A percentile compares a stretch with the other conserved stretches of the same genome.
Evolutionary conservation across 2,888 invertebrate species (phyloP).

Genomic region (Zhengitettix transpicula): DNA sequence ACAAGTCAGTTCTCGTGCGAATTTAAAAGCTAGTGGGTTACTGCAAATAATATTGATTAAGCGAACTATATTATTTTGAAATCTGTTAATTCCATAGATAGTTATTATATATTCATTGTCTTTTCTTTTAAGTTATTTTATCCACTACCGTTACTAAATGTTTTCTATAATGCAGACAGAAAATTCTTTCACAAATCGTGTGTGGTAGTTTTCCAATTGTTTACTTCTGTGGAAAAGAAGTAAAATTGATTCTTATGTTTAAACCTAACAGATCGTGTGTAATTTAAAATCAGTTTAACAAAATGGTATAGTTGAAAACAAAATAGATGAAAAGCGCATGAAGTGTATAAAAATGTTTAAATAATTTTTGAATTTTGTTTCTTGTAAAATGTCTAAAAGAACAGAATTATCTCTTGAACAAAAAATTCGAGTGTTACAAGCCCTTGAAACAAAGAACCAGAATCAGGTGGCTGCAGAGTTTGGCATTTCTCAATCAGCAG

Average conservation of each 20-base stretch:
- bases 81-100: not conserved
- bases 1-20: too few species aligned
- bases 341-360: not conserved
- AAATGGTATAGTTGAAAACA: too few species aligned
- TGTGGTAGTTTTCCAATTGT: too few species aligned
- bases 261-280: too few species aligned
- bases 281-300: too few species aligned
- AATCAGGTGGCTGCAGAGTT: constrained; percentile 2
- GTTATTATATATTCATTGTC: not conserved
- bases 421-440: not conserved
- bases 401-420: constrained; percentile 1
- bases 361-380: not conserved
- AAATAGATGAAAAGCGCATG: not conserved
- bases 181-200: too few species aligned
- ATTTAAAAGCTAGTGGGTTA: too few species aligned
- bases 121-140: not conserved
- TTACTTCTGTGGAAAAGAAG: too few species aligned
- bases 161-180: too few species aligned
- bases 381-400: not conserved
- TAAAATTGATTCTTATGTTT: too few species aligned
- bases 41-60: too few species aligned
- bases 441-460: constrained; percentile 2
- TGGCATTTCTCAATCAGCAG: constrained; percentile 4
- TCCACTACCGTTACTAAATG: not conserved
- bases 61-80: not conserved